phyloP scores from a whole-genome alignment of 92 coral and sea anemone genomes.

The Galaxea fascicularis region DNA sequence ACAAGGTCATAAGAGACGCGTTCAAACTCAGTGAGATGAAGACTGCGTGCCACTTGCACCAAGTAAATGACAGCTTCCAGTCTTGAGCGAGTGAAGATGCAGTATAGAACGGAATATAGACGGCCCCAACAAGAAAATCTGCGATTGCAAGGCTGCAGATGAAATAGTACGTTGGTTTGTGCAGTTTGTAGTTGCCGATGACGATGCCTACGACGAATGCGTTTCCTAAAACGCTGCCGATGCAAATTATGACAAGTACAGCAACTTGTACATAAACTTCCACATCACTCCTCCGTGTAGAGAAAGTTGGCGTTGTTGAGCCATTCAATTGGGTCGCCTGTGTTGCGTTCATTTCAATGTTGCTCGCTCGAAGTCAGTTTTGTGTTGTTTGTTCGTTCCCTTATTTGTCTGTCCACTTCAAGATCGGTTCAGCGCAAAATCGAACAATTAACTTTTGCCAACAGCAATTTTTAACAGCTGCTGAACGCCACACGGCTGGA shows the following conservation, averaged over 20 bases:
- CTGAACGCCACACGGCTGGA: neutral
- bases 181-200: constrained; percentile 64
- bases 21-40: constrained; percentile 74
- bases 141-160: constrained; percentile 77
- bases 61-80: constrained; percentile 67
- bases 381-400: neutral
- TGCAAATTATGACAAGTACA: constrained; percentile 43
- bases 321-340: constrained; percentile 3
- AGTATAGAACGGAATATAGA: constrained; percentile 76
- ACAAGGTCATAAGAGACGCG: constrained; percentile 78
- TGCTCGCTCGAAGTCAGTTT: too few relatives aligned
- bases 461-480: constrained; percentile 14
- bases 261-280: constrained; percentile 50
- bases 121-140: constrained; percentile 67
- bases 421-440: neutral
- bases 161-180: constrained; percentile 83
- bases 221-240: constrained; percentile 72
- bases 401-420: neutral
- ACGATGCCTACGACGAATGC: constrained; percentile 56
- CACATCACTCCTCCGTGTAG: constrained; percentile 6
- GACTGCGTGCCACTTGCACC: constrained; percentile 77
- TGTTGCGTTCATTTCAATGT: neutral
- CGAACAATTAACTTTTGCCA: neutral
- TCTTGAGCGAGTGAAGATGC: constrained; percentile 58
- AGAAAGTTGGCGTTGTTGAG: neutral